Evolutionary conservation across 2,797 vertebrate species (phyloP).

Genomic region (Danio jaintianensis): DNA sequence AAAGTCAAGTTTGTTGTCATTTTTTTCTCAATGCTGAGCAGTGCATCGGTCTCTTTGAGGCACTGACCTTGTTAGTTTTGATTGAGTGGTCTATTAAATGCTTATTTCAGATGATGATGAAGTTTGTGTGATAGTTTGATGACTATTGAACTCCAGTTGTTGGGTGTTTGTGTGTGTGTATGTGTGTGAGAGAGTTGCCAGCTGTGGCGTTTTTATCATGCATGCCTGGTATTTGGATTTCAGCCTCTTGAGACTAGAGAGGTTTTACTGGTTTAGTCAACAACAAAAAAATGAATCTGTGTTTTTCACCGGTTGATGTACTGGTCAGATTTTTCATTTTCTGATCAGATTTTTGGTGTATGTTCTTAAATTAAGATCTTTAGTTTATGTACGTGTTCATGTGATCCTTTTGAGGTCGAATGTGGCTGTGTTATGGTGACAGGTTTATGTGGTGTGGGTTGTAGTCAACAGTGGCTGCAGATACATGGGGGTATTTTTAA

Average conservation of each 20-base stretch:
- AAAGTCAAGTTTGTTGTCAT: conserved; percentile 1
- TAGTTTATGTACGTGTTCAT: not conserved
- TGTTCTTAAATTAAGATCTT: not conserved
- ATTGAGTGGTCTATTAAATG: not conserved
- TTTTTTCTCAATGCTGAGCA: not conserved
- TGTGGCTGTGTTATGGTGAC: not conserved
- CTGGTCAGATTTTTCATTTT: not conserved
- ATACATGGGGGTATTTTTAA: too few species aligned
- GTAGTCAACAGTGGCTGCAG: too few species aligned
- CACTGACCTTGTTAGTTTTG: not conserved
- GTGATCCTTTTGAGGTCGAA: not conserved
- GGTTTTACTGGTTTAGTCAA: conserved; percentile 50
- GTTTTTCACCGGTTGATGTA: not conserved
- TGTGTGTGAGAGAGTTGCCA: conserved; percentile 58
- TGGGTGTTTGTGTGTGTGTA: conserved; percentile 15
- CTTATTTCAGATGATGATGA: not conserved
- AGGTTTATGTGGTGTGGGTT: not conserved
- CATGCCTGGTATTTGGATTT: conserved; percentile 79
- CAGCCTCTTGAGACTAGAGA: conserved; percentile 69
- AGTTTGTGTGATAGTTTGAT: not conserved
- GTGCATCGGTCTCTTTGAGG: not conserved
- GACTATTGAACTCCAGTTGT: conserved; percentile 6
- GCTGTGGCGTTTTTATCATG: conserved; percentile 75
- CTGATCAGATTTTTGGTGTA: not conserved
- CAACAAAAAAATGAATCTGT: conserved; percentile 7